Evolutionary conservation across 2,888 invertebrate genomes (phyloP), one percentile per base, ranked within the genome.

Genomic region (Ischnura elegans): DNA sequence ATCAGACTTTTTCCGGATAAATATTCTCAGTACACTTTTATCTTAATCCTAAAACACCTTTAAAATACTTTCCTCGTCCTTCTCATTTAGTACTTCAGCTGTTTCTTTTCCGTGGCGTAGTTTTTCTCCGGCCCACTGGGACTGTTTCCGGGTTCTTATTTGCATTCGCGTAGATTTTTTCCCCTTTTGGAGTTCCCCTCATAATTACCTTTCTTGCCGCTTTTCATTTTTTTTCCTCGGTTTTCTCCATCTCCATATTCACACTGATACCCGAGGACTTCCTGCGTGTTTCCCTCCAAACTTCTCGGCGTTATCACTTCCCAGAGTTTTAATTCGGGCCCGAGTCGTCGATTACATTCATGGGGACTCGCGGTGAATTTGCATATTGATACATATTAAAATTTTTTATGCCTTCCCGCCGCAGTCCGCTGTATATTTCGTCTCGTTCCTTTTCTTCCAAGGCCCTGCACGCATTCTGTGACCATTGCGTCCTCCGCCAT

Each of bases 221-320:
- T 86, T 86, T 86, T 86, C n/a, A n/a, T 43, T 45, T n/a, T 87
- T 8, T 87, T 87, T 36, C 36, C 46, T n/a, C 55, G 36, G 51
- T 87, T 55, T 25, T 87, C 87, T 16, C 51, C 51, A 87, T 87
- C 87, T 87, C 87, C 51, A 87, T 87, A 87, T 87, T 87, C 55
- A 55, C 87, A 87, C 55, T 87, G 87, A 87, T 87, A 87, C 87
- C 87, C 87, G 87, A 87, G 87, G 55, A 51, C 36, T 87, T 87
- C 87, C 87, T 51, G 51, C 29, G 47, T 87, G 46, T 87, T 87
- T 61, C 51, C 87, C 55, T 25, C 55, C 25, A 87, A 76, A 76
- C 76, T 21, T 36, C 87, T 51, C 87, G 43, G 42, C 55, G 87
- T 55, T 87, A 87, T 87, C 87, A 55, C 51, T 42, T 42, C 16